Base-by-base conservation (phyloP, 2,888 invertebrate genomes). In the Caenorhabditis sp. region DNA sequence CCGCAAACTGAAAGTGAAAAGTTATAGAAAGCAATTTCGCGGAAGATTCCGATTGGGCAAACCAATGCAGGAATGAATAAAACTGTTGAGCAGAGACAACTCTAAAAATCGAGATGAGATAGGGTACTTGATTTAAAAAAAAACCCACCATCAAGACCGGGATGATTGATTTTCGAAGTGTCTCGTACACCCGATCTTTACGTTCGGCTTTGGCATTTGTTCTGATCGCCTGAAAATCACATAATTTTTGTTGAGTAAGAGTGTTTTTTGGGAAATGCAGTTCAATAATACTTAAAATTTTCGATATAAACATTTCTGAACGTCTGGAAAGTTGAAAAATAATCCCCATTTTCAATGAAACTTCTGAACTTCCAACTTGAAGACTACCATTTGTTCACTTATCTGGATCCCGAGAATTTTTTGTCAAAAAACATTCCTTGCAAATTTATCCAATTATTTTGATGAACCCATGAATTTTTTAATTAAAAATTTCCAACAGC, bases 1-100 rank as follows among this genome's bases (percentile, higher is more conserved):
- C 74, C 74, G 17, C 63, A 12, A 8, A 7, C 20, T 21, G 62
- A 63, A 52, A 74, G 59, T 1, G 61, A 59, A 1, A 69, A n/a
- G 27, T 77, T 70, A n/a, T 70, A 63, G 17, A 73, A 52, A 4
- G 81, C 77, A 25, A 83, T 36, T 27, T 68, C 21, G 27, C 66
- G 58, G 72, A 81, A 81, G 23, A 83, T 76, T 21, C 56, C 26
- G 23, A 83, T 69, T 12, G 76, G 66, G 23, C 67, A 64, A 53
- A 75, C 66, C 10, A 80, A 57, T 10, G 75, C 54, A 5, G 81
- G 83, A 1, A 81, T 62, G 38, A 83, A 65, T 50, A 81, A 59
- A 17, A 63, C 50, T 0, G 67, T 21, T 8, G 72, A 66, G 58
- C 70, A 67, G 14, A 76, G 4, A 10, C 69, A 54, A 52, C 79